Evolutionary conservation across 2,797 vertebrate species (phyloP).

Genomic region (Anguilla pacifica): DNA sequence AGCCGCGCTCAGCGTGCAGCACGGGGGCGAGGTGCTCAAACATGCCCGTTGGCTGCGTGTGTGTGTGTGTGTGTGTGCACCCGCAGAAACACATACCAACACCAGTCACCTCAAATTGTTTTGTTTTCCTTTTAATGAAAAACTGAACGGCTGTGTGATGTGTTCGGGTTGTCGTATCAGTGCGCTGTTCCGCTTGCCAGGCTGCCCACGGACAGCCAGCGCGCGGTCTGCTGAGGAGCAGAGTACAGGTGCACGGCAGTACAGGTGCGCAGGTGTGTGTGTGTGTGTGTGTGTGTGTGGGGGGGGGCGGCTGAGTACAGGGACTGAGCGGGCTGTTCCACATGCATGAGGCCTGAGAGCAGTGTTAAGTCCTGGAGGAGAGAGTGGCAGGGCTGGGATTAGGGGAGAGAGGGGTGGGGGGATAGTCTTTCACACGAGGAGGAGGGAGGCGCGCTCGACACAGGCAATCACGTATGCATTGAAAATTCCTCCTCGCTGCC

Average conservation of each 20-base stretch:
- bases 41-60: not conserved
- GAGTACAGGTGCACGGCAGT: conserved; percentile 36
- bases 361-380: conserved; percentile 53
- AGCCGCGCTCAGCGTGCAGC: conserved; percentile 63
- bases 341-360: conserved; percentile 55
- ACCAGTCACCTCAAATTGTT: not conserved
- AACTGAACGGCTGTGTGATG: not conserved
- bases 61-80: not conserved
- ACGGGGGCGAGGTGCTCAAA: conserved; percentile 23
- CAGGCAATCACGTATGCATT: conserved; percentile 80
- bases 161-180: not conserved
- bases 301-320: conserved; percentile 33
- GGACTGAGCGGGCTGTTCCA: conserved; percentile 27
- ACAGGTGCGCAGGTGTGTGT: conserved; percentile 34
- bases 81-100: conserved; percentile 17
- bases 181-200: not conserved
- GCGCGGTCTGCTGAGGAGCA: too few relatives aligned
- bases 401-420: conserved; percentile 60
- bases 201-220: too few relatives aligned
- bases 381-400: conserved; percentile 69
- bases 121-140: not conserved
- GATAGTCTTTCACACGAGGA: conserved; percentile 62
- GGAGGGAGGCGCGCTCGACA: conserved; percentile 54
- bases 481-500: conserved; percentile 75
- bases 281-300: not conserved